A percentile compares a stretch with the other conserved stretches of the same genome.
Evolutionary conservation across 2,113 vertebrate genomes (phyloP).

Genomic region (Butastur rufipennis): DNA sequence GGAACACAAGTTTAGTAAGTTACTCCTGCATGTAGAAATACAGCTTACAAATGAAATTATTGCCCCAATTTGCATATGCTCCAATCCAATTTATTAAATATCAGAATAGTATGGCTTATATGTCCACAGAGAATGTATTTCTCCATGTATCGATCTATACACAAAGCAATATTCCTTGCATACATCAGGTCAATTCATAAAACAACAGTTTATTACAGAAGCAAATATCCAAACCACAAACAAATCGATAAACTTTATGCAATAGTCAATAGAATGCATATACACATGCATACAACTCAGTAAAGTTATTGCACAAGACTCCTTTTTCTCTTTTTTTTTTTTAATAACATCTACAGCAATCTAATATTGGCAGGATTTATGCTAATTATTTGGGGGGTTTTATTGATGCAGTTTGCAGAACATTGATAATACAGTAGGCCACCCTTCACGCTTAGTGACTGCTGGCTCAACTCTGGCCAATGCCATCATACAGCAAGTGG

Average conservation of each 20-base stretch:
- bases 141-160: constrained; percentile 2
- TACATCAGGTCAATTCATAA: background rate
- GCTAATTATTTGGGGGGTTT: background rate
- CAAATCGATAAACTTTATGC: background rate
- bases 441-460: background rate
- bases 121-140: background rate
- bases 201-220: background rate
- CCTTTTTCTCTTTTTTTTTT: background rate
- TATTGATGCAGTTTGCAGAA: background rate
- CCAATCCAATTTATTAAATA: background rate
- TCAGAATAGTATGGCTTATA: background rate
- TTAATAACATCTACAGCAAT: background rate
- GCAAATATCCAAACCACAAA: constrained; percentile 13
- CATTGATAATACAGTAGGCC: background rate
- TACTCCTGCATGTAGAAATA: background rate
- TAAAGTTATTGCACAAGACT: background rate
- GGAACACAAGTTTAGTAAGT: background rate
- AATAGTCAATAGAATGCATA: background rate
- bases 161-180: background rate
- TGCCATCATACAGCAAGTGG: background rate
- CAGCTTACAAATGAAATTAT: background rate
- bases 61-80: background rate
- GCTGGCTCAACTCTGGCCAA: background rate
- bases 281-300: background rate
- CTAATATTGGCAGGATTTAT: background rate